phyloP scores from a whole-genome alignment of 2,113 vertebrate species.

The Dicrurus megarhynchus region DNA sequence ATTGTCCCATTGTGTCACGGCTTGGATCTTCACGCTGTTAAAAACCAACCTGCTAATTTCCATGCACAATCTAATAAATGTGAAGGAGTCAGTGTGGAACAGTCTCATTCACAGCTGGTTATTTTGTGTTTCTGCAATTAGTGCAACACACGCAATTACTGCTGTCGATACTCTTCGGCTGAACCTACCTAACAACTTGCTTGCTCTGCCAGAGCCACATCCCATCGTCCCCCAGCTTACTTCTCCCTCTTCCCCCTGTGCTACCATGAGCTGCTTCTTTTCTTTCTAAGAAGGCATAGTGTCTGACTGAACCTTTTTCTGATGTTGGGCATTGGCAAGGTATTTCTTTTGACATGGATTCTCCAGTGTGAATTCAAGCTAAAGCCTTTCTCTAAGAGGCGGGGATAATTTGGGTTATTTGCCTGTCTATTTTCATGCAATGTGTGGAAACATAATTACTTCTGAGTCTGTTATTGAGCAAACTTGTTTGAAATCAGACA shows the following conservation, averaged over 20 bases:
- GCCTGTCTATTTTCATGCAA: not conserved
- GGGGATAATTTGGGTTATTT: not conserved
- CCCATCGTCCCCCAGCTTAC: not conserved
- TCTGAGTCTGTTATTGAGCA: not conserved
- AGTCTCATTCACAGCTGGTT: constrained; percentile 41
- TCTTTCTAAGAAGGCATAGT: not conserved
- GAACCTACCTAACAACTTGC: not conserved
- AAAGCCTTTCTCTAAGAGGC: not conserved
- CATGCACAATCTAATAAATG: constrained; percentile 44
- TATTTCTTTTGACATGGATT: not conserved
- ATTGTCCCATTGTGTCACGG: not conserved
- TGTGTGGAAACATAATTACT: not conserved
- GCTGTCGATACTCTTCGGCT: constrained; percentile 32
- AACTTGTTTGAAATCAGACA: not conserved
- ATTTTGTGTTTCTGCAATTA: constrained; percentile 36
- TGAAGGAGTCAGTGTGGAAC: constrained; percentile 13
- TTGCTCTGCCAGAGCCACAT: not conserved
- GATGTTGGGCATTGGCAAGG: not conserved
- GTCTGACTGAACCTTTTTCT: not conserved
- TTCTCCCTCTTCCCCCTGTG: not conserved
- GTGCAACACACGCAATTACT: not conserved
- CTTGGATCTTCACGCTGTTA: not conserved
- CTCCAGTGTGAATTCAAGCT: not conserved
- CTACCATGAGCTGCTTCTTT: not conserved
- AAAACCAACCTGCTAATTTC: constrained; percentile 35